Conservation (phyloP, 2,797 vertebrate genomes). For the Menidia menidia region DNA sequence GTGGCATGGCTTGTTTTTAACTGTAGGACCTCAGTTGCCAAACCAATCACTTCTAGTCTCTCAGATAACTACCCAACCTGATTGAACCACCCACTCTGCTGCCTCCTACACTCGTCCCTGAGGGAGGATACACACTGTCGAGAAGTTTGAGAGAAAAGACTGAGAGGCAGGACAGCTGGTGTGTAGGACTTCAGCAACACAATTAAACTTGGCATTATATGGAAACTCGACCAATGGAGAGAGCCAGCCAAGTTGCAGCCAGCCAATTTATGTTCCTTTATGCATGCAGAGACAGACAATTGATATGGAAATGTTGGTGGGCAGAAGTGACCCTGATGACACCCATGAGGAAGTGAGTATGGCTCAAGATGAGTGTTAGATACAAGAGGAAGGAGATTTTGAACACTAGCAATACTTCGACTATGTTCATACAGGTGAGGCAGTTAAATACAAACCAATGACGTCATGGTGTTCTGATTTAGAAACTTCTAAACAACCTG, state of each 20-base stretch:
- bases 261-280: slow-evolving; percentile 56
- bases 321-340: slow-evolving; percentile 36
- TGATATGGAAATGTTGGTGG: slow-evolving; percentile 47
- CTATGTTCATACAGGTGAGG: too few species aligned
- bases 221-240: slow-evolving; percentile 55
- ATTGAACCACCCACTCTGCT: slow-evolving; percentile 71
- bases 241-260: slow-evolving; percentile 53
- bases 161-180: slow-evolving; percentile 80
- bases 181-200: slow-evolving; percentile 80
- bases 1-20: slow-evolving; percentile 44
- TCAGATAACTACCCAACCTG: slow-evolving; percentile 67
- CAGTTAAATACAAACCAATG: too few species aligned
- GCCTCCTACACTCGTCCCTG: slow-evolving; percentile 69
- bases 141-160: slow-evolving; percentile 71
- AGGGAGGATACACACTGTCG: slow-evolving; percentile 59
- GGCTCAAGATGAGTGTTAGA: slow-evolving; percentile 14
- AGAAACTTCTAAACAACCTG: not conserved
- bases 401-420: too few species aligned
- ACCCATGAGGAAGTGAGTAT: slow-evolving; percentile 26
- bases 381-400: slow-evolving; percentile 5
- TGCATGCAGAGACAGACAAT: slow-evolving; percentile 39
- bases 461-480: too few species aligned
- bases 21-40: slow-evolving; percentile 53
- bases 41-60: slow-evolving; percentile 67
- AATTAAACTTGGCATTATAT: slow-evolving; percentile 76